Conservation (phyloP, 2,888 invertebrate genomes). For the Oligia latruncula region DNA sequence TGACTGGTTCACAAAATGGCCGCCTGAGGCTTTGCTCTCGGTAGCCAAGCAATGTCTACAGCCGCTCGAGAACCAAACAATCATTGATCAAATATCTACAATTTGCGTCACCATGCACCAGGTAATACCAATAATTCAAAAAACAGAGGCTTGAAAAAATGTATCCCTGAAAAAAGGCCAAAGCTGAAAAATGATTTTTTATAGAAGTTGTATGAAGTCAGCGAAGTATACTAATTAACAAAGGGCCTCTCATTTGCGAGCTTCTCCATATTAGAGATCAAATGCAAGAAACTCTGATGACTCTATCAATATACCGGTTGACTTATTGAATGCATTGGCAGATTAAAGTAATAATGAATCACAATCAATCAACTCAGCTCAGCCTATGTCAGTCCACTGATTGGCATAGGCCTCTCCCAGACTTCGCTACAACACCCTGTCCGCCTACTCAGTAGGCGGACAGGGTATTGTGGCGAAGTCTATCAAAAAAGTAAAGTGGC, state of each 20-base stretch:
- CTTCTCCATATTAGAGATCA: not conserved
- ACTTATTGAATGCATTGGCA: not conserved
- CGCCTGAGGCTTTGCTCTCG: slow-evolving; percentile 95
- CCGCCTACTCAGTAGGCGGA: too few relatives aligned
- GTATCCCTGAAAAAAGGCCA: not conserved
- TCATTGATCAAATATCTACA: slow-evolving; percentile 79
- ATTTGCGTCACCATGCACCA: slow-evolving; percentile 86
- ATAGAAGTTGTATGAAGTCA: not conserved
- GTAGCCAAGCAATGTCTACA: slow-evolving; percentile 94
- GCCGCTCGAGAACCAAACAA: slow-evolving; percentile 88
- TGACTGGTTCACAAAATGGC: slow-evolving; percentile 98
- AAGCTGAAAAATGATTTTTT: not conserved
- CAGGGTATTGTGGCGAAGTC: too few relatives aligned
- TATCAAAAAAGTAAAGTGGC: too few relatives aligned
- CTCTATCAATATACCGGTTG: not conserved
- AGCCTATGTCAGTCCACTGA: too few relatives aligned
- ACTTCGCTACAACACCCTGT: too few relatives aligned
- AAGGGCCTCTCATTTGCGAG: not conserved
- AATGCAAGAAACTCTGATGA: not conserved
- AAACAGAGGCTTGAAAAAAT: not conserved
- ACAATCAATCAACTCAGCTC: too few relatives aligned
- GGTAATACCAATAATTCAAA: slow-evolving; percentile 68
- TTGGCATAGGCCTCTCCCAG: too few relatives aligned
- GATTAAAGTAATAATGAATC: not conserved
- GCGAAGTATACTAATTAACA: not conserved